Percentiles rank a stretch among this genome's conserved stretches.
Conservation (phyloP, 2,797 vertebrate species). For the Neosilurus mollespiculum region DNA sequence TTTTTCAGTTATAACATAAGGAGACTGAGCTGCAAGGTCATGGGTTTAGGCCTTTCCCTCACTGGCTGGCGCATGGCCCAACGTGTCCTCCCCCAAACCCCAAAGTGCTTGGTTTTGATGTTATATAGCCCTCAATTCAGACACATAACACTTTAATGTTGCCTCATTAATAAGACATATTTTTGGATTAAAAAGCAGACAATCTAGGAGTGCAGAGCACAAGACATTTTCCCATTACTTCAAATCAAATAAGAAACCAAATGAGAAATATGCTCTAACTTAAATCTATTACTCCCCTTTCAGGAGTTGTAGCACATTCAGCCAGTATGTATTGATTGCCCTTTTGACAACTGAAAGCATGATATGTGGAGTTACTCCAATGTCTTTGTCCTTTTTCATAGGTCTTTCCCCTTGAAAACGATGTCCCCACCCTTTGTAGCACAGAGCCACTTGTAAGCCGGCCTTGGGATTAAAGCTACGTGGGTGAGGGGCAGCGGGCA, state of each 20-base stretch:
- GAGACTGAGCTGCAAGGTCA: slow-evolving; percentile 49
- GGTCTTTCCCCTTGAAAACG: slow-evolving; percentile 65
- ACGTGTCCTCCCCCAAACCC: slow-evolving; percentile 11
- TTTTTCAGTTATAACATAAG: slow-evolving; percentile 53
- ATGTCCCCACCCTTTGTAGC: slow-evolving; percentile 68
- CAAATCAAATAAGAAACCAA: not conserved
- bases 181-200: not conserved
- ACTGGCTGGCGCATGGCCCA: slow-evolving; percentile 20
- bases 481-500: slow-evolving; percentile 71
- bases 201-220: not conserved
- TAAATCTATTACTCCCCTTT: slow-evolving; percentile 19
- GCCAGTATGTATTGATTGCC: slow-evolving; percentile 65
- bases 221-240: not conserved
- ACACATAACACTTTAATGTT: not conserved
- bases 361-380: slow-evolving; percentile 74
- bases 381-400: slow-evolving; percentile 69
- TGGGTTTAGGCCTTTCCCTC: slow-evolving; percentile 43
- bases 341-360: slow-evolving; percentile 65
- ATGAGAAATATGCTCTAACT: slow-evolving; percentile 17
- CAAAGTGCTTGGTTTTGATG: not conserved
- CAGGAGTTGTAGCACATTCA: slow-evolving; percentile 56
- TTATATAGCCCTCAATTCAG: slow-evolving; percentile 24
- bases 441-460: slow-evolving; percentile 64
- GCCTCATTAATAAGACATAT: not conserved
- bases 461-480: slow-evolving; percentile 67